Conservation (phyloP, 2,113 vertebrate genomes). For the Psittacula cyanocephala region DNA sequence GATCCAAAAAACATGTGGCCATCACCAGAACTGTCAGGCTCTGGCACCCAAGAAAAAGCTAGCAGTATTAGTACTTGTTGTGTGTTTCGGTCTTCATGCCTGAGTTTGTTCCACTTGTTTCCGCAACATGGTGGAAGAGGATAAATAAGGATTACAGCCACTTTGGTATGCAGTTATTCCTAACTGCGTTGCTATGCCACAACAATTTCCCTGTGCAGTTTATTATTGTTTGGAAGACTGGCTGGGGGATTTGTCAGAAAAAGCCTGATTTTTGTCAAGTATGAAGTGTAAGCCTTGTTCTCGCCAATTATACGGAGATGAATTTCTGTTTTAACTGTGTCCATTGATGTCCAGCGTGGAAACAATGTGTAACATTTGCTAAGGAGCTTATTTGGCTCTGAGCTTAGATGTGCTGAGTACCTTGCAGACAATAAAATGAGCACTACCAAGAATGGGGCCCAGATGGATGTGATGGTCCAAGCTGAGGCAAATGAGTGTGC, state of each 20-base stretch:
- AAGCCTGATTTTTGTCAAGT: not conserved
- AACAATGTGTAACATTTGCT: not conserved
- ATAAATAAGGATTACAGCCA: not conserved
- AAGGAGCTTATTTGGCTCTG: not conserved
- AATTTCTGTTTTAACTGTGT: not conserved
- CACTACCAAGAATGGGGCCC: not conserved
- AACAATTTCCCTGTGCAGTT: not conserved
- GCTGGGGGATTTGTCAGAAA: not conserved
- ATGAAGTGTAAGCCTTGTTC: not conserved
- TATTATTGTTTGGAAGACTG: not conserved
- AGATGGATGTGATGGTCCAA: not conserved
- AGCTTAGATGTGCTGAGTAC: not conserved
- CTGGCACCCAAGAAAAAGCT: not conserved
- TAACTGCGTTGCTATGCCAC: not conserved
- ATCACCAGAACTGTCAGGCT: not conserved
- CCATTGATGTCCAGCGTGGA: not conserved
- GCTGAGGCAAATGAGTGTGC: accelerated
- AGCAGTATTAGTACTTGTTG: accelerated
- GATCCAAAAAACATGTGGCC: not conserved
- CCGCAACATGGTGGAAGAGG: not conserved
- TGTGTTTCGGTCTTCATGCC: not conserved
- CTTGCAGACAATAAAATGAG: not conserved
- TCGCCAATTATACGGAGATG: not conserved
- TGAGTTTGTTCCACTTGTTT: not conserved
- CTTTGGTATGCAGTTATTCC: not conserved